A percentile compares a stretch with the other conserved stretches of the same genome.
These are phyloP conservation scores for Macroglossus sobrinus DNA, from an alignment of 2,113 vertebrate species.

Conservation along the genomic window DNA sequence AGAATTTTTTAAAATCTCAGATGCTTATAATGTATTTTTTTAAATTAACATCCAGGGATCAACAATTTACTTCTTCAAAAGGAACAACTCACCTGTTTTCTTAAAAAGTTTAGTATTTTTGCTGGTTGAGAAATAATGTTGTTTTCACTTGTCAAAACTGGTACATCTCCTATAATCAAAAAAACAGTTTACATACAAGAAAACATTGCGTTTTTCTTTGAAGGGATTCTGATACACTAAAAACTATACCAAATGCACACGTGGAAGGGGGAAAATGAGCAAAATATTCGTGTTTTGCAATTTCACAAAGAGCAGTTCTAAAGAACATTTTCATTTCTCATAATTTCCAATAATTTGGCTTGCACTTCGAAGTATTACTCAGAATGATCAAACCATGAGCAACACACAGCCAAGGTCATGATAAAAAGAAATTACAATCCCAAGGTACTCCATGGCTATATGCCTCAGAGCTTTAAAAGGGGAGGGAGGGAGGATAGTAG, in stretches of 20 bases:
- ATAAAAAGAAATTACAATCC: background rate
- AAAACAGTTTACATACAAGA: background rate
- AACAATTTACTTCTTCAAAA: conserved; percentile 32
- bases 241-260: background rate
- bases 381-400: conserved; percentile 6
- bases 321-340: background rate
- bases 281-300: background rate
- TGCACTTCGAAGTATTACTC: conserved; percentile 19
- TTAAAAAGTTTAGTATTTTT: conserved; percentile 94
- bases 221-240: background rate
- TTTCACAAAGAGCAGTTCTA: background rate
- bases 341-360: conserved; percentile 38
- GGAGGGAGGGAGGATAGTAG: background rate
- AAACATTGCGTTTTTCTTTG: background rate
- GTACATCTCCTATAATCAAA: conserved; percentile 84
- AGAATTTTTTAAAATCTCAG: background rate
- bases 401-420: conserved; percentile 5
- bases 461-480: background rate
- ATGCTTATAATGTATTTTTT: background rate
- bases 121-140: conserved; percentile 87
- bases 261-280: background rate
- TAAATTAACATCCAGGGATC: background rate
- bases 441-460: background rate
- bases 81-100: conserved; percentile 88
- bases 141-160: conserved; percentile 88